A percentile compares a stretch with the other conserved stretches of the same genome.
phyloP scores from a whole-genome alignment of 2,797 vertebrate species.

The Periparus ater region DNA sequence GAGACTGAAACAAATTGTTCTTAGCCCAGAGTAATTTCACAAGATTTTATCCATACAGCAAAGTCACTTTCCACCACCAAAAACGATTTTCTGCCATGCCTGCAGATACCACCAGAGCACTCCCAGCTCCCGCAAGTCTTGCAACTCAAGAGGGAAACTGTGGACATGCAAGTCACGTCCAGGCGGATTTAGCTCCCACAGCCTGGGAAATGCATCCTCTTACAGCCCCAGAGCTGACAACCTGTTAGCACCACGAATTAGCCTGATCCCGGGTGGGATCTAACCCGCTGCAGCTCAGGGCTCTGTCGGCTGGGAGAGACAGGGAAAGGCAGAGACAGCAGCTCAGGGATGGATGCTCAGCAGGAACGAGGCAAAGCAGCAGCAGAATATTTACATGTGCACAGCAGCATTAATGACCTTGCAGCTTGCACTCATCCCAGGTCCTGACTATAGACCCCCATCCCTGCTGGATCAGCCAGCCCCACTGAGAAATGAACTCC shows the following conservation, averaged over 20 bases:
- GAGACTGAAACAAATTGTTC: constrained; percentile 45
- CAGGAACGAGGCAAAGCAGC: neutral
- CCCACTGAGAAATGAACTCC: neutral
- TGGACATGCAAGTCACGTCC: constrained; percentile 25
- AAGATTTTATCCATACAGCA: constrained; percentile 47
- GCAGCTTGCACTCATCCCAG: neutral
- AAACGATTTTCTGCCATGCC: constrained; percentile 46
- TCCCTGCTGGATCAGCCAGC: neutral
- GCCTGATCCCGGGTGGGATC: neutral
- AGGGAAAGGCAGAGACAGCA: neutral
- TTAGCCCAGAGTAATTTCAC: constrained; percentile 24
- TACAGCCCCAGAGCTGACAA: constrained; percentile 19
- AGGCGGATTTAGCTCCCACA: neutral
- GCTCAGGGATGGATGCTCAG: neutral
- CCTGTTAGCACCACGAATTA: constrained; percentile 29
- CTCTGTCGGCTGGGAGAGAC: neutral
- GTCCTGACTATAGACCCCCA: neutral
- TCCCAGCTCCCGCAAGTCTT: neutral
- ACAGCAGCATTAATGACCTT: neutral
- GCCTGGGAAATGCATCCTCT: neutral
- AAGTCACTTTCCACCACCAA: neutral
- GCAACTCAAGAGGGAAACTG: neutral
- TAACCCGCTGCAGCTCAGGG: neutral
- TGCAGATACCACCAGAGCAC: neutral
- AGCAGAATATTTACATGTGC: neutral